Conservation (phyloP, 2,113 vertebrate genomes). For the Pan troglodytes region DNA sequence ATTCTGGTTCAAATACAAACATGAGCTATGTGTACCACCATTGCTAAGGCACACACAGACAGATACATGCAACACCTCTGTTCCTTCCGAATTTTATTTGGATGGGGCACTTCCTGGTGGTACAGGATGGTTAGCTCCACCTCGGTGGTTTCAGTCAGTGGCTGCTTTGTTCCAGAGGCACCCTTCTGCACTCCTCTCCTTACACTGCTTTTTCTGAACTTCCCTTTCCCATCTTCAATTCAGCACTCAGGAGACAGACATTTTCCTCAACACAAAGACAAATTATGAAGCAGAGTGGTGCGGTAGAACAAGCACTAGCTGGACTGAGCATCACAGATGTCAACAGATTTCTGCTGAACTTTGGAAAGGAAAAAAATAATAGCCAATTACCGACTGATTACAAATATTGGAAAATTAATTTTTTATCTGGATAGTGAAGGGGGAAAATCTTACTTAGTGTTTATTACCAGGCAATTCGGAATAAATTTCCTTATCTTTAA, state of each 20-base stretch:
- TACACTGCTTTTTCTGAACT: not conserved
- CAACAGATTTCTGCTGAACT: not conserved
- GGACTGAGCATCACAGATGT: not conserved
- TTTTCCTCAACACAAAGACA: not conserved
- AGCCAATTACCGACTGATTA: not conserved
- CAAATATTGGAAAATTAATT: not conserved
- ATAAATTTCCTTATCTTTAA: not conserved
- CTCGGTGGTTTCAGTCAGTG: not conserved
- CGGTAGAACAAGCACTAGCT: not conserved
- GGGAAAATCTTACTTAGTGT: not conserved
- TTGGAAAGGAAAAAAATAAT: not conserved
- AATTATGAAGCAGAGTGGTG: not conserved
- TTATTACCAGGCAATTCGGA: not conserved
- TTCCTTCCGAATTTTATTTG: not conserved
- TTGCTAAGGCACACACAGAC: not conserved
- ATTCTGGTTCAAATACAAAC: not conserved
- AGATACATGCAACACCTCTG: not conserved
- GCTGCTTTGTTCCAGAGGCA: not conserved
- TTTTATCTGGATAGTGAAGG: not conserved
- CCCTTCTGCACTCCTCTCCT: not conserved
- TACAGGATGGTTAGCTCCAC: not conserved
- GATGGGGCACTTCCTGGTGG: not conserved
- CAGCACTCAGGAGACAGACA: not conserved
- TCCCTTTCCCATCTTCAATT: not conserved
- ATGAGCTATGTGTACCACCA: not conserved